Evolutionary conservation across 2,113 vertebrate genomes (phyloP).

Genomic region (Alosa alosa): DNA sequence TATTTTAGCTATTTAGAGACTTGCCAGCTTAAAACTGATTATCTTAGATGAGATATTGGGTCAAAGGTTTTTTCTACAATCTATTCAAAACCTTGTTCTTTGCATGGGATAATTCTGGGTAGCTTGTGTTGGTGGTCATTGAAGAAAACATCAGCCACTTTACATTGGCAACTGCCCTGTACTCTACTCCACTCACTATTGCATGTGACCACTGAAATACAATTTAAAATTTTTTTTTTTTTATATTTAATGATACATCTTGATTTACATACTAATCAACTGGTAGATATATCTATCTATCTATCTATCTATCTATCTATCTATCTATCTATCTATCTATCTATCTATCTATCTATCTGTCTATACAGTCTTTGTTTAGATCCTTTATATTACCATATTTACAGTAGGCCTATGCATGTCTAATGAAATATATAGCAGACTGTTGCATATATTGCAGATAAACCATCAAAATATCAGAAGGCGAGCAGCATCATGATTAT

Average conservation of each 20-base stretch:
- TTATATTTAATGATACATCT: not conserved
- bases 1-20: constrained; percentile 20
- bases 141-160: not conserved
- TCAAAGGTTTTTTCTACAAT: constrained; percentile 38
- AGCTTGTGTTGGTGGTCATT: not conserved
- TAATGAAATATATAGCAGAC: not conserved
- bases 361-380: not conserved
- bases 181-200: too few relatives aligned
- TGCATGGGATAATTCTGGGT: not conserved
- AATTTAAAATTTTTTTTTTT: not conserved
- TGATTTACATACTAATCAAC: too few relatives aligned
- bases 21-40: constrained; percentile 34
- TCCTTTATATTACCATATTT: not conserved
- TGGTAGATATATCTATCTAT: not conserved
- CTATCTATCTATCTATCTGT: too few relatives aligned
- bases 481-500: not conserved
- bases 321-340: too few relatives aligned
- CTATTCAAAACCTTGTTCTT: not conserved
- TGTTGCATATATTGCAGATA: not conserved
- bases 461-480: not conserved
- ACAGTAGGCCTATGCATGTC: not conserved
- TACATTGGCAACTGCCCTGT: not conserved
- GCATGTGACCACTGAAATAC: not conserved
- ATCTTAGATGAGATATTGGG: constrained; percentile 36
- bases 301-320: not conserved